Conservation (phyloP, 2,113 vertebrate species). For the Sander vitreus region DNA sequence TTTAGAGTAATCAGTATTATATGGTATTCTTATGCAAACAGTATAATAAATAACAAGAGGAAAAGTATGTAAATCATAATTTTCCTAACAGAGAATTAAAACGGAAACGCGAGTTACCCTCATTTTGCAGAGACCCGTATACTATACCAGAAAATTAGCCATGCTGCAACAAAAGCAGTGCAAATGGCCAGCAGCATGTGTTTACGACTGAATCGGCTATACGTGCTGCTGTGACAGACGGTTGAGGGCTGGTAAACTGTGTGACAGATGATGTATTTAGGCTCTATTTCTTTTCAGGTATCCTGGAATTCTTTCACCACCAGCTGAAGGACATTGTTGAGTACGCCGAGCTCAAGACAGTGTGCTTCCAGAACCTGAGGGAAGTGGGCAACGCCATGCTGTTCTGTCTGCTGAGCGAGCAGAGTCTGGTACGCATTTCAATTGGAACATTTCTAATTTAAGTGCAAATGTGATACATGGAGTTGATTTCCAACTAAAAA, state of each 20-base stretch:
- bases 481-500: not conserved
- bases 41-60: too few species aligned
- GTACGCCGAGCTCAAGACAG: constrained; percentile 97
- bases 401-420: constrained; percentile 98
- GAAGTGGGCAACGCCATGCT: constrained; percentile 98
- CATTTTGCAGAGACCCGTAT: not conserved
- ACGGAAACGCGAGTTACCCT: not conserved
- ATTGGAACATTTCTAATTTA: not conserved
- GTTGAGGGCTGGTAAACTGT: not conserved
- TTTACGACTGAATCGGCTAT: not conserved
- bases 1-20: too few species aligned
- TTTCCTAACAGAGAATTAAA: too few species aligned
- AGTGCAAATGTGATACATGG: not conserved
- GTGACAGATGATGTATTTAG: not conserved
- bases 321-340: constrained; percentile 99
- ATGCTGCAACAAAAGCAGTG: not conserved
- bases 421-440: constrained; percentile 88
- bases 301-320: constrained; percentile 99
- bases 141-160: not conserved
- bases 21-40: too few species aligned
- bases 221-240: too few species aligned
- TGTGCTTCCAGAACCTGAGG: constrained; percentile 98
- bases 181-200: not conserved
- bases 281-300: constrained; percentile 82
- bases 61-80: too few species aligned